Percentiles rank a stretch among this genome's conserved stretches.
Evolutionary conservation across 2,797 vertebrate species (phyloP).

Genomic region (Pseudomugil gertrudae): DNA sequence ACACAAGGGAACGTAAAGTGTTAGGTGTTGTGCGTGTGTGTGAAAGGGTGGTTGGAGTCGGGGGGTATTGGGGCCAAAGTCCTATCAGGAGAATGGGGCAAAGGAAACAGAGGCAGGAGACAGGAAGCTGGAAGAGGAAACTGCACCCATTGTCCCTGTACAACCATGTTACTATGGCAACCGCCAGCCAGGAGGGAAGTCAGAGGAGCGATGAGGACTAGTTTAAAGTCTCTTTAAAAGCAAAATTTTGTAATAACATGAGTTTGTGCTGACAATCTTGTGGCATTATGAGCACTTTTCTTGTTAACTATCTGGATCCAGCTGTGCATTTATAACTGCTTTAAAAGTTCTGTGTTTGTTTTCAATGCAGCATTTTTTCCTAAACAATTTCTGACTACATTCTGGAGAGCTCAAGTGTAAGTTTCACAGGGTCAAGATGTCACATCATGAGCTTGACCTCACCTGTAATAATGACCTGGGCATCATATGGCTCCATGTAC

Average conservation of each 20-base stretch:
- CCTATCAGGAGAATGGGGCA: slow-evolving; percentile 87
- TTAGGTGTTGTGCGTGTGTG: slow-evolving; percentile 34
- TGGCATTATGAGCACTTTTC: not conserved
- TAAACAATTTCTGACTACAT: not conserved
- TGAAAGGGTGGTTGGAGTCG: slow-evolving; percentile 15
- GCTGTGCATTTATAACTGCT: not conserved
- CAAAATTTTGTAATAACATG: slow-evolving; percentile 32
- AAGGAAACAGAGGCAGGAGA: slow-evolving; percentile 91
- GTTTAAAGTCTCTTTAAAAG: slow-evolving; percentile 51
- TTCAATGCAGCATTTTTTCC: not conserved
- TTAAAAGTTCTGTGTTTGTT: not conserved
- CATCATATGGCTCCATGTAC: slow-evolving; percentile 97
- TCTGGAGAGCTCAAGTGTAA: not conserved
- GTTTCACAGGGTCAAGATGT: not conserved
- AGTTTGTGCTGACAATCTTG: slow-evolving; percentile 4
- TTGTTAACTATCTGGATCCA: not conserved
- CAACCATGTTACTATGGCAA: slow-evolving; percentile 83
- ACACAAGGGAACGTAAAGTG: slow-evolving; percentile 61
- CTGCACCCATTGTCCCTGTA: slow-evolving; percentile 89
- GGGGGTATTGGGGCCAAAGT: slow-evolving; percentile 76
- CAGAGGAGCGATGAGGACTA: slow-evolving; percentile 45
- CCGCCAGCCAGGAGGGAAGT: slow-evolving; percentile 71
- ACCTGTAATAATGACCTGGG: slow-evolving; percentile 98
- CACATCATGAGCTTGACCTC: not conserved
- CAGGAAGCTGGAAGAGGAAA: slow-evolving; percentile 92